phyloP scores from a whole-genome alignment of 2,113 vertebrate genomes.

The Nibea albiflora region DNA sequence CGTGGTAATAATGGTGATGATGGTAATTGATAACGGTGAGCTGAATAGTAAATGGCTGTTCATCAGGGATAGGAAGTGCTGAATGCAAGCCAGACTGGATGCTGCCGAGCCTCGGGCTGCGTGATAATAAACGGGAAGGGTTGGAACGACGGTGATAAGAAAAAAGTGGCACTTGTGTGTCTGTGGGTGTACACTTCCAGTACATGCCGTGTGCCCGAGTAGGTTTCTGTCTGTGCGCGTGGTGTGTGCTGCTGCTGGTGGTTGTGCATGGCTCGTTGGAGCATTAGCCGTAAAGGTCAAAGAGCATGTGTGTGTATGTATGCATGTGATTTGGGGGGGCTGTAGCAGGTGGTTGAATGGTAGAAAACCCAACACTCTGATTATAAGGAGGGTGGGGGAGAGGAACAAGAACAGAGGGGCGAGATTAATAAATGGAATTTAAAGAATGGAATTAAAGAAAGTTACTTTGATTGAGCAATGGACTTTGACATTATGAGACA shows the following conservation, averaged over 20 bases:
- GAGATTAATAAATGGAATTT: background rate
- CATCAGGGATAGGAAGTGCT: conserved; percentile 71
- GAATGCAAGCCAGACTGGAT: conserved; percentile 66
- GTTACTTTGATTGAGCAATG: background rate
- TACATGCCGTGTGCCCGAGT: background rate
- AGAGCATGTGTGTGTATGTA: conserved; percentile 10
- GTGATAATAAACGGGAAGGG: conserved; percentile 77
- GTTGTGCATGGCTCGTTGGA: background rate
- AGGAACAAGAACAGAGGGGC: background rate
- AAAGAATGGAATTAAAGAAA: background rate
- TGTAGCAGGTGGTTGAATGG: conserved; percentile 58
- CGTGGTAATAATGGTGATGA: conserved; percentile 67
- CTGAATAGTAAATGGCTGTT: conserved; percentile 68
- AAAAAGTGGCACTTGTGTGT: conserved; percentile 58
- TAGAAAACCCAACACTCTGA: conserved; percentile 39
- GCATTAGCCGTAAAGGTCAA: conserved; percentile 33
- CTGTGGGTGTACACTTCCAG: conserved; percentile 22
- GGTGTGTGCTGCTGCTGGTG: background rate
- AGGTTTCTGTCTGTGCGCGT: background rate
- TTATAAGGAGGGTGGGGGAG: background rate
- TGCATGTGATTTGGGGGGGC: conserved; percentile 1
- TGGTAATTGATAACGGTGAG: conserved; percentile 74
- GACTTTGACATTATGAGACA: background rate
- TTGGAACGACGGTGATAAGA: conserved; percentile 67
- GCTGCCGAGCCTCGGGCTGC: conserved; percentile 70